Percentiles rank a stretch among this genome's conserved stretches.
Conservation (phyloP, 2,888 invertebrate genomes). For the Hemithea aestivaria region DNA sequence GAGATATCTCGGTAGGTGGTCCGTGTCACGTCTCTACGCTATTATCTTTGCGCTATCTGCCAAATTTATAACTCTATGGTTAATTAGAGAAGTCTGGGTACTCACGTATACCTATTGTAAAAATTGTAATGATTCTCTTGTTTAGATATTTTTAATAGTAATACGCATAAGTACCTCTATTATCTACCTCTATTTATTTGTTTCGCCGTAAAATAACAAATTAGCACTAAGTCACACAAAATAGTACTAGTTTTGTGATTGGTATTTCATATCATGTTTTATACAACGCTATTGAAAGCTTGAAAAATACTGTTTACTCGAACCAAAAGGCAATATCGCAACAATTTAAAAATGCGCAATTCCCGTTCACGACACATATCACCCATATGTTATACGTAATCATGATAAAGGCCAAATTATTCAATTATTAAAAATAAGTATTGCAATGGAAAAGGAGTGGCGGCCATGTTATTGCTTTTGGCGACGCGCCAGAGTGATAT, state of each 20-base stretch:
- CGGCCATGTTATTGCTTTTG: constrained; percentile 22
- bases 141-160: too few species aligned
- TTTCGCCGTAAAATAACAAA: too few species aligned
- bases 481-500: constrained; percentile 17
- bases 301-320: too few species aligned
- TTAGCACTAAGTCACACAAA: too few species aligned
- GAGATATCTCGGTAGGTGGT: constrained; percentile 10
- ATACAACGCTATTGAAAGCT: too few species aligned
- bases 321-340: neutral
- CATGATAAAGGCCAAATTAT: constrained; percentile 22
- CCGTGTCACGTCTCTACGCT: constrained; percentile 13
- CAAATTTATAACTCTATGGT: constrained; percentile 11
- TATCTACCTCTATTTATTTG: too few species aligned
- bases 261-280: too few species aligned
- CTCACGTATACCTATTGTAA: too few species aligned
- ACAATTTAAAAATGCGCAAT: constrained; percentile 4
- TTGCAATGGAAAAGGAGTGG: constrained; percentile 19
- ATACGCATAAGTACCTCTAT: too few species aligned
- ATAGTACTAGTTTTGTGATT: too few species aligned
- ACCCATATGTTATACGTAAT: constrained; percentile 7
- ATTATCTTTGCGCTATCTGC: constrained; percentile 7
- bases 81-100: constrained; percentile 7
- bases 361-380: neutral
- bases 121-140: too few species aligned
- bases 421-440: constrained; percentile 28